These are phyloP conservation scores for Eulithis testata DNA, from an alignment of 2,888 invertebrate genomes.

Conservation along the genomic window DNA sequence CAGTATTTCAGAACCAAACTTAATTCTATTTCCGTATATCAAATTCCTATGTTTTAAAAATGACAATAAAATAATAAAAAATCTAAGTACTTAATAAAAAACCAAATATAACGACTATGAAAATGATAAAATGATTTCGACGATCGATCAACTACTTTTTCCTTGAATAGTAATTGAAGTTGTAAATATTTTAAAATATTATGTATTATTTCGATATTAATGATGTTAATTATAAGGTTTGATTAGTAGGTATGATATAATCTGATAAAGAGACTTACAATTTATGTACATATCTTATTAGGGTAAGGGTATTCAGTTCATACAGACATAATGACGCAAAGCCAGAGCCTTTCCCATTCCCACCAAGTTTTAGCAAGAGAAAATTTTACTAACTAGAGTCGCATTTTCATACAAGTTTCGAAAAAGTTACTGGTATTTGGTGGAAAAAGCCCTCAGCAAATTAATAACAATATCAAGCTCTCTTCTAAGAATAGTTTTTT, in stretches of 20 bases:
- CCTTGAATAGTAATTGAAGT: conserved; percentile 67
- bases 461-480: conserved; percentile 1
- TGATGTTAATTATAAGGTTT: conserved; percentile 77
- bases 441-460: conserved; percentile 10
- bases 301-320: conserved; percentile 66
- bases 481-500: conserved; percentile 10
- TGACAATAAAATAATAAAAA: not conserved
- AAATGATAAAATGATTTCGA: conserved; percentile 14
- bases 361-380: not conserved
- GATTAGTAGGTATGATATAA: conserved; percentile 68
- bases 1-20: not conserved
- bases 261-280: conserved; percentile 79
- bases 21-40: not conserved
- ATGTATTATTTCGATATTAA: conserved; percentile 77
- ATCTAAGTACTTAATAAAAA: not conserved
- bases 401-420: conserved; percentile 1
- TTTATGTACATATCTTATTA: conserved; percentile 82
- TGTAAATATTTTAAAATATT: conserved; percentile 82
- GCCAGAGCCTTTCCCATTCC: conserved; percentile 9
- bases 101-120: not conserved
- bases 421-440: not conserved
- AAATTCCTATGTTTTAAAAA: not conserved
- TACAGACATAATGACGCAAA: conserved; percentile 42
- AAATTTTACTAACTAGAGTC: not conserved
- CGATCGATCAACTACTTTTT: conserved; percentile 34